A percentile compares a stretch with the other conserved stretches of the same genome.
Conservation (phyloP, 2,797 vertebrate genomes). For the Lateolabrax maculatus region DNA sequence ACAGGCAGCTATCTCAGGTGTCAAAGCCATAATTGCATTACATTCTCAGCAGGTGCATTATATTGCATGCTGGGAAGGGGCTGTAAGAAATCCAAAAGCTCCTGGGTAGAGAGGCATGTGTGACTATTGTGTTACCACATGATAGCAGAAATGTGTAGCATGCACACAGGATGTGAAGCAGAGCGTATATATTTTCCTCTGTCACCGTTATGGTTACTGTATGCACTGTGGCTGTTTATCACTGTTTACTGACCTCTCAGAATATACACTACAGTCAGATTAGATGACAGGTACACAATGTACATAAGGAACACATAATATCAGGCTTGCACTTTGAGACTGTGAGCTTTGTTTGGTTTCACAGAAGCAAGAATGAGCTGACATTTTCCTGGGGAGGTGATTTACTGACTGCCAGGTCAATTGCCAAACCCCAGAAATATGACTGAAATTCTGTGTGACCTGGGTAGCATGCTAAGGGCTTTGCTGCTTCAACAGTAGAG, state of each 20-base stretch:
- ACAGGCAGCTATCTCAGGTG: conserved; percentile 9
- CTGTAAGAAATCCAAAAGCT: conserved; percentile 34
- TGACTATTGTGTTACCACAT: conserved; percentile 53
- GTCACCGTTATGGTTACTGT: conserved; percentile 10
- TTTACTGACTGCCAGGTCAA: conserved; percentile 55
- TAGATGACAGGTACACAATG: conserved; percentile 21
- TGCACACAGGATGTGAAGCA: conserved; percentile 31
- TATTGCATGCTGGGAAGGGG: conserved; percentile 26
- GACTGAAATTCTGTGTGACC: conserved; percentile 21
- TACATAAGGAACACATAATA: conserved; percentile 3
- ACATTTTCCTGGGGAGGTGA: conserved; percentile 45
- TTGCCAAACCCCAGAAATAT: conserved; percentile 54
- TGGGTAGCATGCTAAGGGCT: not conserved
- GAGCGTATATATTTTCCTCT: conserved; percentile 43
- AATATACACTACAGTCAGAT: conserved; percentile 10
- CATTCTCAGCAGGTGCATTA: conserved; percentile 45
- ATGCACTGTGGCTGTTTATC: conserved; percentile 33
- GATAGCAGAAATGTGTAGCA: conserved; percentile 61
- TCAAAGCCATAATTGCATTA: conserved; percentile 21
- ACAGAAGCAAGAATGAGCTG: conserved; percentile 23
- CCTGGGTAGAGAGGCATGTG: conserved; percentile 33
- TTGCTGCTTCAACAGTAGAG: conserved; percentile 25
- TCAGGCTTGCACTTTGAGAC: conserved; percentile 20
- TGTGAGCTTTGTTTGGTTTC: conserved; percentile 45
- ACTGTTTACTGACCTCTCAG: conserved; percentile 30